Base-by-base conservation (phyloP, 2,888 invertebrate genomes). In the Standfussiana lucernea region DNA sequence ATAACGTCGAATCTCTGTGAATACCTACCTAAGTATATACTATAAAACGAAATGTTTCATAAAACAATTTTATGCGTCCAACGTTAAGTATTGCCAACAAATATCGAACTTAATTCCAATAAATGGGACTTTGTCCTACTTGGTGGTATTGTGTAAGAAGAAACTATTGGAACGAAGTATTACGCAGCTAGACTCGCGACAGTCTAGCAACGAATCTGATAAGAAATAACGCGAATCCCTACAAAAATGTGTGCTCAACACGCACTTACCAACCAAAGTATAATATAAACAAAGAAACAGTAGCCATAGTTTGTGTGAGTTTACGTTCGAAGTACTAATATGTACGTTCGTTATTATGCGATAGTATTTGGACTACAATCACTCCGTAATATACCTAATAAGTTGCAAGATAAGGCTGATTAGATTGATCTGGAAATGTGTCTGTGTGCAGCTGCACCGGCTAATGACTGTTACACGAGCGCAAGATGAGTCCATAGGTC, bases 391-490 rank as follows among this genome's bases (percentile, higher is more conserved):
- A 59, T 18, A 37, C 13, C 0, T 37, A 37, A 15, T 62, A 62
- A n/a, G 4, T 50, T 53, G 24, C 40, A 24, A 21, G 8, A 35
- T 21, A 50, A 21, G 18, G 3, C 37, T n/a, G 24, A 37, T 37
- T 62, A 10, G 80, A 64, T 68, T 37, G 6, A 70, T 40, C 68
- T 61, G 40, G 10, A 42, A 50, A 47, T 47, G 56, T 62, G 56
- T 10, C 59, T 62, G 42, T 68, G 77, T 61, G 47, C 68, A 56
- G 65, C 50, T 72, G 32, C 35, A 75, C 65, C 45, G 75, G 47
- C 50, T 88, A 79, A 75, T 74, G 28, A 75, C 40, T 77, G 65
- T 62, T 84, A 84, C 89, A 90, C 90, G 89, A 83, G 88, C 80
- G 35, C 24, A 64, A 61, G 68, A 75, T 56, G 61, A 75, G 86